phyloP scores from a whole-genome alignment of 2,888 invertebrate genomes.

The Galerucella nymphaeae region DNA sequence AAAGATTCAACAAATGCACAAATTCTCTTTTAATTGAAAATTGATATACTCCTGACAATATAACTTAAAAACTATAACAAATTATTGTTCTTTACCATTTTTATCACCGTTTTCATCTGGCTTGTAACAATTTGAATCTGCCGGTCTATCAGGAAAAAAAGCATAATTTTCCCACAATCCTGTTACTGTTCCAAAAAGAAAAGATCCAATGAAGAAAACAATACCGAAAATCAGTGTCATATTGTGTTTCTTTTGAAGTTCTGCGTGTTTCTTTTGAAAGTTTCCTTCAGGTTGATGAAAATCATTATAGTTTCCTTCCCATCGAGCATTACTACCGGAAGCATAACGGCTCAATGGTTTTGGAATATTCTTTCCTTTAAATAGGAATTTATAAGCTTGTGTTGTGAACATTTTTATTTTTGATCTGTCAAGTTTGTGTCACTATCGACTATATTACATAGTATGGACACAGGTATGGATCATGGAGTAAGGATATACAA shows the following conservation, averaged over 20 bases:
- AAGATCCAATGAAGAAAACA: slow-evolving; percentile 10
- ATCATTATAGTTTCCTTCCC: slow-evolving; percentile 17
- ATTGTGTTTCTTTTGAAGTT: slow-evolving; percentile 12
- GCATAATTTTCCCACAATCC: slow-evolving; percentile 9
- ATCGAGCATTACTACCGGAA: neutral
- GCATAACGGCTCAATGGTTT: neutral
- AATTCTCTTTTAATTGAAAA: neutral
- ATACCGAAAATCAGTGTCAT: neutral
- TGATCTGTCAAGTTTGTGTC: neutral
- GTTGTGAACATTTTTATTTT: slow-evolving; percentile 1
- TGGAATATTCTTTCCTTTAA: neutral
- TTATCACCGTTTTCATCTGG: neutral
- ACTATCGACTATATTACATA: neutral
- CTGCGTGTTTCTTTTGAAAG: slow-evolving; percentile 1
- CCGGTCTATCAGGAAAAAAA: slow-evolving; percentile 12
- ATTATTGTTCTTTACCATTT: neutral
- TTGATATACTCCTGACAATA: neutral
- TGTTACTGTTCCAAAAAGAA: slow-evolving; percentile 2
- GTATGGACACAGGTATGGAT: too few relatives aligned
- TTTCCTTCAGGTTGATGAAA: slow-evolving; percentile 11
- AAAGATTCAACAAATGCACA: neutral
- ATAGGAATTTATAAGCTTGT: slow-evolving; percentile 6
- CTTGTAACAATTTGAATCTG: slow-evolving; percentile 12
- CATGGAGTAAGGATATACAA: too few relatives aligned
- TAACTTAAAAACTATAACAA: neutral